Conservation (phyloP, 2,797 vertebrate species). For the Mus minutoides region DNA sequence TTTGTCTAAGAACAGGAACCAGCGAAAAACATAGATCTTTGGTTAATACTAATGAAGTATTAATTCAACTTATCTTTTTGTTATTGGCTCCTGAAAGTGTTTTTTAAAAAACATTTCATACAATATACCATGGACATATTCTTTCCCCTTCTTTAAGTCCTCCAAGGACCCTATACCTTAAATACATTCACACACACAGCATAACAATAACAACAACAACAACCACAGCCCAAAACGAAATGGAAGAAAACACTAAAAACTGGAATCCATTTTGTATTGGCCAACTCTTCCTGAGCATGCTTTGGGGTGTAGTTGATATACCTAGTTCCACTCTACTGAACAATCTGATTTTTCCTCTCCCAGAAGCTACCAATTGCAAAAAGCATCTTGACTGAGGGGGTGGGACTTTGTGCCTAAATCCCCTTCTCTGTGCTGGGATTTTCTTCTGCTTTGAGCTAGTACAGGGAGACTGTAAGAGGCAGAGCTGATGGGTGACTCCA, state of each 20-base stretch:
- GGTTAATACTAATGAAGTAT: not conserved
- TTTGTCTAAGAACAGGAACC: not conserved
- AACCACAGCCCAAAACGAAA: not conserved
- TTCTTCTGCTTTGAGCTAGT: not conserved
- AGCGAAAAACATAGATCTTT: not conserved
- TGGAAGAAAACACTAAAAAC: not conserved
- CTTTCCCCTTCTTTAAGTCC: no score
- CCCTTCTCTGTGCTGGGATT: not conserved
- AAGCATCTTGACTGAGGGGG: not conserved
- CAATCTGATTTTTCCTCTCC: not conserved
- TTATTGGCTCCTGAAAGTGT: not conserved
- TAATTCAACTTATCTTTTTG: not conserved
- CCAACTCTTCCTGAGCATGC: not conserved
- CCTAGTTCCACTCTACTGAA: not conserved
- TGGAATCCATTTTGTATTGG: not conserved
- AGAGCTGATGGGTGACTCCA: not conserved
- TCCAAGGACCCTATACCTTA: not conserved
- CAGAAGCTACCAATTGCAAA: not conserved
- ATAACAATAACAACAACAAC: not conserved
- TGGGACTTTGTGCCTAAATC: not conserved
- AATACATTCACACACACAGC: not conserved
- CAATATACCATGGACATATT: not conserved
- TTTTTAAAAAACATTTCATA: not conserved
- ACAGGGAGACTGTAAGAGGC: not conserved
- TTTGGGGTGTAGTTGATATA: not conserved